These are phyloP conservation scores for Danaus plexippus DNA, from an alignment of 1,140 invertebrate species.

Conservation along the genomic window DNA sequence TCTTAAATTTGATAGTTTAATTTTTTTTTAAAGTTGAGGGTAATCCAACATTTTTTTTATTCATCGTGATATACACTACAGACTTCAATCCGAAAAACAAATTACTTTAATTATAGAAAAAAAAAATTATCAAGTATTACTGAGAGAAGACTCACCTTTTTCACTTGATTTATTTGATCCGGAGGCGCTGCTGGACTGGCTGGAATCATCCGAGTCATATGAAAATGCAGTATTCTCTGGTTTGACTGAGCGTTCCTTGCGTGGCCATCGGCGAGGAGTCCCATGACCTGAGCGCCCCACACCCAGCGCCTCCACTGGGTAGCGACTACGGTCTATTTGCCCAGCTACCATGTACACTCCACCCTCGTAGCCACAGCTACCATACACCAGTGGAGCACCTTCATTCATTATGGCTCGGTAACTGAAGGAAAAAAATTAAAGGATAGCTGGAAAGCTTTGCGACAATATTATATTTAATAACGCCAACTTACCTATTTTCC, in stretches of 20 bases:
- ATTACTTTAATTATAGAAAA: not conserved
- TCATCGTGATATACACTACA: no score
- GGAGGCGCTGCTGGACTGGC: constrained; percentile 64
- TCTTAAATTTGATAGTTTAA: no score
- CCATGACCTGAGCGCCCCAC: constrained; percentile 32
- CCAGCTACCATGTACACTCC: constrained; percentile 42
- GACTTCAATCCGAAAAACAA: not conserved
- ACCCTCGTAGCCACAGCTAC: constrained; percentile 38
- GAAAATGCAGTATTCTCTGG: constrained; percentile 51
- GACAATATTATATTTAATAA: constrained; percentile 20
- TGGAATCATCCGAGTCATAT: constrained; percentile 69
- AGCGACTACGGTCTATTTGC: constrained; percentile 38
- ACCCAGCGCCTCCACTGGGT: constrained; percentile 35
- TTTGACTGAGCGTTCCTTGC: constrained; percentile 32
- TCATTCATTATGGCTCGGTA: constrained; percentile 49
- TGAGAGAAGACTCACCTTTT: constrained; percentile 43
- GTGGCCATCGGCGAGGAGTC: constrained; percentile 46
- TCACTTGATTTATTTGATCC: constrained; percentile 61
- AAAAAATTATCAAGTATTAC: constrained; percentile 4
- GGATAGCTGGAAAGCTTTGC: constrained; percentile 3
- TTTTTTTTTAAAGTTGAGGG: no score
- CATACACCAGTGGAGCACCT: constrained; percentile 50
- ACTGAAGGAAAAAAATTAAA: constrained; percentile 27
- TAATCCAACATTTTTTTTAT: no score
- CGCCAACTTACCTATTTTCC: constrained; percentile 40